phyloP scores from a whole-genome alignment of 1,140 invertebrate genomes.

The Ceratina japonica region DNA sequence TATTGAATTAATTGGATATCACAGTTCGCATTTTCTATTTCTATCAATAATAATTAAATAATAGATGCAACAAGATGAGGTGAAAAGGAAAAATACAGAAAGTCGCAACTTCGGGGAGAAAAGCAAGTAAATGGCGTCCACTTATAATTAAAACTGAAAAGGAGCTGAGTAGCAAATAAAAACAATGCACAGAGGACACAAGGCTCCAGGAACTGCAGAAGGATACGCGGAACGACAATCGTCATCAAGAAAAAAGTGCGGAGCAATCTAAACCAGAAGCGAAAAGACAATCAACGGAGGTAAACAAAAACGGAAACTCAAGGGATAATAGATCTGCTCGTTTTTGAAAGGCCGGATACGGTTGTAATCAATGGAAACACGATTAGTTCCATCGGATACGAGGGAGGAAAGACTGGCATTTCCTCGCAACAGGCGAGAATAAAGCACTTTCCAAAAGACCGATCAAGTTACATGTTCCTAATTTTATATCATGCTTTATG shows the following conservation, averaged over 20 bases:
- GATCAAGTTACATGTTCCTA: too few species aligned
- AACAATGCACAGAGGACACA: background rate
- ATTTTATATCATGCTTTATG: too few species aligned
- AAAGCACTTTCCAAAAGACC: too few species aligned
- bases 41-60: too few species aligned
- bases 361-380: background rate
- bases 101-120: too few species aligned
- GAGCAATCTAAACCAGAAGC: background rate
- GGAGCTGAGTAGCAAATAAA: too few species aligned
- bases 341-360: background rate
- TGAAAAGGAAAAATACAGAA: too few species aligned
- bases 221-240: background rate
- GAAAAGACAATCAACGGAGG: background rate
- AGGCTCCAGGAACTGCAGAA: background rate
- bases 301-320: slow-evolving; percentile 6
- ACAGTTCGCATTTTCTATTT: too few species aligned
- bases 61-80: too few species aligned
- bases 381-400: background rate
- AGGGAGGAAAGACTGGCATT: background rate
- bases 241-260: background rate
- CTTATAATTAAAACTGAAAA: too few species aligned
- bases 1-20: too few species aligned
- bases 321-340: background rate
- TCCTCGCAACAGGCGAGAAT: background rate
- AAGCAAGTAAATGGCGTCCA: too few species aligned